Evolutionary conservation across 2,888 invertebrate species (phyloP), one percentile per base, ranked within the genome.

Genomic region (Cephus pygmeus): DNA sequence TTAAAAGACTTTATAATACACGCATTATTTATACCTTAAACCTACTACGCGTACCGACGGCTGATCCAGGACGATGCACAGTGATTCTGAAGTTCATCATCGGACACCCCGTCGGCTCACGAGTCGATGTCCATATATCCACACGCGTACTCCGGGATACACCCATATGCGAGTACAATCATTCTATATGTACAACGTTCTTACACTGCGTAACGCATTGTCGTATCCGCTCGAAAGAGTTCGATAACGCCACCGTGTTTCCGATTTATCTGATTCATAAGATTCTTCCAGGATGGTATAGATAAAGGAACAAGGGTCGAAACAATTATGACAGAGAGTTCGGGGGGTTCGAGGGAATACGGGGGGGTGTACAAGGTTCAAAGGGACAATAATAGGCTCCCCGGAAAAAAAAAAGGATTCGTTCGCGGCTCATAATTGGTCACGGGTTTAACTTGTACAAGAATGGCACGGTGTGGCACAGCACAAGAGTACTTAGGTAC

Each of bases 1-100:
- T 87, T 85, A 87, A 88, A 87, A 88, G 84, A 85, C 84, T 87
- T 88, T 90, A 90, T 90, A 86, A 88, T 90, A 90, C 90, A 90
- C 87, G 87, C 85, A 86, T 87, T 84, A 85, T 83, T 87, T 83
- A 84, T 83, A 83, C 69, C 78, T 79, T 79, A 79, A 74, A 34
- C 74, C 36, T 74, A 74, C 34, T 40, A 34, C 35, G 36, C 34
- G 34, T 34, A 71, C 71, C 71, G 71, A 71, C 71, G 34, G 34
- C 33, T 71, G 71, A 34, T 34, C 56, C 56, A 56, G 9, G 9
- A 56, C 56, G 56, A 56, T 56, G 56, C 23, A 23, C 56, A 56
- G 23, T 56, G 56, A 23, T 56, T 23, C 56, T 56, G 74, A 74
- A 9, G 36, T 15, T 74, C 30, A 34, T 15, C 30, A 30, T 23